phyloP scores from a whole-genome alignment of 2,888 invertebrate species.

The Lottia scabra region DNA sequence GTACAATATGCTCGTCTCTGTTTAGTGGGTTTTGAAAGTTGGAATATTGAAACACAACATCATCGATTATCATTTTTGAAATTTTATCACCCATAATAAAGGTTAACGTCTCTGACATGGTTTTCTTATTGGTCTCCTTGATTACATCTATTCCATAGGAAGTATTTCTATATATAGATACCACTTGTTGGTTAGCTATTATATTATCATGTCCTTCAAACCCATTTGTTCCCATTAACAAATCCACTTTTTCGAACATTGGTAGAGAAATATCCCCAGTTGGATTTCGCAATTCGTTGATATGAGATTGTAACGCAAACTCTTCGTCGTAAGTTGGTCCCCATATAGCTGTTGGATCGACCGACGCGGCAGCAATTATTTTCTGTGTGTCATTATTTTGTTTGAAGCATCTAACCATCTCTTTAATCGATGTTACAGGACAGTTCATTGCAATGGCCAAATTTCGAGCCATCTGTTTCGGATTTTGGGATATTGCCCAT shows the following conservation, averaged over 20 bases:
- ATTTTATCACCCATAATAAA: neutral
- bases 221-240: neutral
- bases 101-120: neutral
- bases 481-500: too few species aligned
- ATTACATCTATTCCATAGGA: neutral
- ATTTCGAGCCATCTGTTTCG: too few species aligned
- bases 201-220: neutral
- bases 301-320: neutral
- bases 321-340: neutral
- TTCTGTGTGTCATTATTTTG: neutral
- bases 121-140: neutral
- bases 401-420: neutral
- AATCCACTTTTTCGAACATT: neutral
- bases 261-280: neutral
- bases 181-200: neutral
- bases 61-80: neutral
- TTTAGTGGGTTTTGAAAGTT: neutral
- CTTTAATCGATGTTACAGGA: neutral
- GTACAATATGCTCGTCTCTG: neutral
- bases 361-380: neutral
- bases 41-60: neutral
- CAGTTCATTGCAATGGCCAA: too few species aligned
- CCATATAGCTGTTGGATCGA: neutral
- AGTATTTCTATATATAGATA: too few species aligned
- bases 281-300: neutral